Evolutionary conservation across 1,140 invertebrate species (phyloP).

Genomic region (Zaprionus capensis): DNA sequence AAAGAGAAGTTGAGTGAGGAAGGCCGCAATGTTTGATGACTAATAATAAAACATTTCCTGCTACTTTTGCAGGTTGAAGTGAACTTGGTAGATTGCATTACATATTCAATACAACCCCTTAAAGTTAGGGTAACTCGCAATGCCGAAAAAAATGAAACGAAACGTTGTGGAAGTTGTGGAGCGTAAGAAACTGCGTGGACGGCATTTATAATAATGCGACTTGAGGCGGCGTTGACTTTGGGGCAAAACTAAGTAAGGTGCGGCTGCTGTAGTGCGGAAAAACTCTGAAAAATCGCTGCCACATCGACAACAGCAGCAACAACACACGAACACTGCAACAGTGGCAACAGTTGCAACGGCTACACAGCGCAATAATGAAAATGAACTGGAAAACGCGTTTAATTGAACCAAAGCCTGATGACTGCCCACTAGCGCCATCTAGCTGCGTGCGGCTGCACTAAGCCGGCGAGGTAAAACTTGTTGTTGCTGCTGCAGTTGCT

Average conservation of each 20-base stretch:
- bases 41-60: not conserved
- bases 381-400: slow-evolving; percentile 72
- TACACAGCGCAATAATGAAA: slow-evolving; percentile 24
- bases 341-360: slow-evolving; percentile 17
- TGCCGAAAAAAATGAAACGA: slow-evolving; percentile 40
- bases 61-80: not conserved
- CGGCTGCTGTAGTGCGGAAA: slow-evolving; percentile 72
- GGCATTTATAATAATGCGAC: slow-evolving; percentile 78
- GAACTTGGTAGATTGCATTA: not conserved
- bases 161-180: slow-evolving; percentile 67
- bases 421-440: slow-evolving; percentile 79
- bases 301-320: slow-evolving; percentile 12
- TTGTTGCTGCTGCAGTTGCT: slow-evolving; percentile 33
- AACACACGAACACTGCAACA: slow-evolving; percentile 1
- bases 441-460: slow-evolving; percentile 72
- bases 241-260: slow-evolving; percentile 68
- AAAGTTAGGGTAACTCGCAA: slow-evolving; percentile 13
- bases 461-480: slow-evolving; percentile 57
- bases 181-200: slow-evolving; percentile 78
- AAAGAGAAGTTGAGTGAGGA: not conserved
- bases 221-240: slow-evolving; percentile 55
- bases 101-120: not conserved
- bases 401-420: slow-evolving; percentile 66
- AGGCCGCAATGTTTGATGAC: not conserved
- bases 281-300: slow-evolving; percentile 50